Base-by-base conservation (phyloP, 2,888 invertebrate species). In the Rhorus exstirpatorius region DNA sequence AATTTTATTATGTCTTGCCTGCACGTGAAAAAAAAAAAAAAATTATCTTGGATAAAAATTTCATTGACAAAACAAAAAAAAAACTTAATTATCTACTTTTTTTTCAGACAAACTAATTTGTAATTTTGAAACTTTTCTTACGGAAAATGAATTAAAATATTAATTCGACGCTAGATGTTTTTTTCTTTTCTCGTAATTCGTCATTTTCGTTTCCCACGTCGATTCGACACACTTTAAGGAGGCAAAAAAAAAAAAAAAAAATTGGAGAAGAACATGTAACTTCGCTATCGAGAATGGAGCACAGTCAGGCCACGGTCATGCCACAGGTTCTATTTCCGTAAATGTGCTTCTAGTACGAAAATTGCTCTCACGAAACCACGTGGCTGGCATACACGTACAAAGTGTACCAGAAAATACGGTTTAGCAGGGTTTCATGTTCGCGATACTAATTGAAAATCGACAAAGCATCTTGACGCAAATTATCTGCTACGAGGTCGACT, bases 241-340 rank as follows among this genome's bases (percentile, higher is more conserved):
- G n/a, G n/a, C 38, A 19, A 8, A 6, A 21, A 21, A 41, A 38
- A 35, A 31, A 26, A 6, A 31, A 17, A 65, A 63, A 38, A 31
- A 19, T 10, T 6, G 3, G 49, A 65, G 24, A 60, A 24, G 1
- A 61, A 31, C 46, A 61, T 41, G 51, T 58, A 60, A 24, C 61
- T 65, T 60, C 70, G 61, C 78, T 53, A 46, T 70, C n/a, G 58
- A 26, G 61, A 63, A 55, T 38, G 24, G 46, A 26, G 31, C 41
- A 19, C 35, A 84, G 84, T 71, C 79, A 81, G 85, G 85, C 85
- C 85, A 85, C 68, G 84, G 85, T 78, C 85, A 78, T 71, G 8
- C 49, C 46, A 24, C 41, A 8, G n/a, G 51, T 74, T 81, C 81
- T 81, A 81, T 81, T 81, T 81, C 63, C 61, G 78, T 78, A 44